Base-by-base conservation (phyloP, 2,797 vertebrate species). In the Danio tinwini region DNA sequence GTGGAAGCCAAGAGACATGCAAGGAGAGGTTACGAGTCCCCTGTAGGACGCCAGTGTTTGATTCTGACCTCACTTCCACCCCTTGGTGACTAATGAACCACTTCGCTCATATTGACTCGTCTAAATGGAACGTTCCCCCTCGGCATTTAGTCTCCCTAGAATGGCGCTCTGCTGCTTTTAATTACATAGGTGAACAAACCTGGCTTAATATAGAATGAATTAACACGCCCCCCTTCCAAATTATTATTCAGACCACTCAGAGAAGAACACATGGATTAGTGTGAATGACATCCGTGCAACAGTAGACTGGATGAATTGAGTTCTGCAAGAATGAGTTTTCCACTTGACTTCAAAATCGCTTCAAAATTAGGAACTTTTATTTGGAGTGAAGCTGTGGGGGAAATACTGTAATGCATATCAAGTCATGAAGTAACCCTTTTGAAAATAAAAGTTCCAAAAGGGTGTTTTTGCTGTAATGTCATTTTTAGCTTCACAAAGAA, bases 61-160 rank as follows among this genome's bases (percentile, higher is more conserved):
- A 83, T 64, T 29, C 37, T 68, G 72, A 75, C 72, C 64, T 78
- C 59, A 78, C 61, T 75, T 79, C 77, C 53, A 52, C 73, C 58
- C 61, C 71, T 63, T 14, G 19, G 40, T 40, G 64, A 80, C 50
- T 76, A 76, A 82, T 79, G 76, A 82, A 74, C 75, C 59, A 70
- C 62, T 50, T 49, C 14, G 8, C 47, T 64, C 58, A 55, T 79
- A 82, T 67, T 71, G 58, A 81, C 70, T 71, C 19, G 29, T 45
- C 49, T 52, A 44, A 78, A 77, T 82, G 72, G 45, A 79, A 71
- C 69, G 17, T 40, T 64, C 16, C 72, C 72, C 67, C 39, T 72
- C 19, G 19, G 52, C 61, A 59, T 80, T 63, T 64, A 49, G 56
- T 71, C 58, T 71, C 67, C 13, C 71, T 80, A 59, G 72, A 83